phyloP scores from a whole-genome alignment of 2,797 vertebrate genomes.

The Zonotrichia albicollis region DNA sequence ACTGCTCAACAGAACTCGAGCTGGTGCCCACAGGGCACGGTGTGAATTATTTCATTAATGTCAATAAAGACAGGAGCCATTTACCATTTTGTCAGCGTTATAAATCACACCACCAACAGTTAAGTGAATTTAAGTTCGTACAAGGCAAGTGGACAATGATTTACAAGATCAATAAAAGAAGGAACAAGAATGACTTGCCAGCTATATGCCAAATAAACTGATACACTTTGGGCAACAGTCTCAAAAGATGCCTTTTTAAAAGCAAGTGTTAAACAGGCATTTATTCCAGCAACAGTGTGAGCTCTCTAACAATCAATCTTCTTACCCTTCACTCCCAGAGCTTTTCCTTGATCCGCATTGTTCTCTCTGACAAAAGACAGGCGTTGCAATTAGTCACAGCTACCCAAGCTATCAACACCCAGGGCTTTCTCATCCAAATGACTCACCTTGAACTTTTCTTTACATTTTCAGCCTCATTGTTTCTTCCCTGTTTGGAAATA shows the following conservation, averaged over 20 bases:
- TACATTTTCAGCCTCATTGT: not conserved
- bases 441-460: constrained; percentile 21
- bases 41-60: not conserved
- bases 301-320: not conserved
- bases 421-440: not conserved
- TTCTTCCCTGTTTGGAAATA: not conserved
- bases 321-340: not conserved
- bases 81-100: not conserved
- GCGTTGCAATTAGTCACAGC: not conserved
- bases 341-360: not conserved
- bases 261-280: not conserved
- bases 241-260: not conserved
- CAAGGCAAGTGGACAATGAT: not conserved
- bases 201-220: not conserved
- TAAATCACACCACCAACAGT: not conserved
- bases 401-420: not conserved
- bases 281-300: not conserved
- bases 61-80: not conserved
- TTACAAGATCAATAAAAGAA: not conserved
- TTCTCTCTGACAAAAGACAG: not conserved
- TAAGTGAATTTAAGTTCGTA: not conserved
- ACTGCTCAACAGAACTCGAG: accelerated
- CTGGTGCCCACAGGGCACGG: not conserved
- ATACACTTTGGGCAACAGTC: not conserved
- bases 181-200: not conserved